Evolutionary conservation across 2,888 invertebrate species (phyloP), one percentile per base, ranked within the genome.

Genomic region (Falcaria lacertinaria): DNA sequence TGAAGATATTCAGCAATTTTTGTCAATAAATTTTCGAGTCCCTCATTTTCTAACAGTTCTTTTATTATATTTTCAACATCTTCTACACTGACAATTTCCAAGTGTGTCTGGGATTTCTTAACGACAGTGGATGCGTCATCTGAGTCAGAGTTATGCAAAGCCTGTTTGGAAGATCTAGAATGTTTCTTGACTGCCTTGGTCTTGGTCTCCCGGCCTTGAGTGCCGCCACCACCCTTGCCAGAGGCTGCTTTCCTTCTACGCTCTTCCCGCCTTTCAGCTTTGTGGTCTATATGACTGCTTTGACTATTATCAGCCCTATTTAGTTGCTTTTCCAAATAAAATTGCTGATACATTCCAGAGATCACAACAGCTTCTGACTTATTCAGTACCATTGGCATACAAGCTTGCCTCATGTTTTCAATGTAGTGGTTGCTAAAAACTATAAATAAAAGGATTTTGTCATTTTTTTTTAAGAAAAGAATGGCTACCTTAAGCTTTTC

Each of bases 151-250:
- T 92, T 93, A 41, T 92, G 91, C 34, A 90, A 90, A 38, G 89
- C 62, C 64, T 90, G 90, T 64, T 91, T 91, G n/a, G 87, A 28
- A 11, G 28, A 82, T 77, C 91, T 64, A 80, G 86, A 80, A 74
- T 93, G 93, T 83, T 97, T 98, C 70, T 98, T 98, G 0, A 95
- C 95, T 1, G 97, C 95, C 73, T 97, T 98, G 0, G 97, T 98
- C 89, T 97, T 98, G 0, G 97, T 97, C 90, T 98, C 98, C 33
- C 98, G 91, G 0, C 98, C 98, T 77, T 98, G 98, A 8, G 94
- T 92, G 1, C 98, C 98, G 13, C 98, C 97, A 11, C 98, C 98
- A 39, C 93, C 93, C 90, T 97, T 98, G 1, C 97, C 97, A 17
- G 93, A 92, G 4, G 94, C 87, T 1, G 97, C 97, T 74, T 97